These are phyloP conservation scores for Clavelina lepadiformis DNA, from an alignment of 23 tunicate species.

Conservation along the genomic window DNA sequence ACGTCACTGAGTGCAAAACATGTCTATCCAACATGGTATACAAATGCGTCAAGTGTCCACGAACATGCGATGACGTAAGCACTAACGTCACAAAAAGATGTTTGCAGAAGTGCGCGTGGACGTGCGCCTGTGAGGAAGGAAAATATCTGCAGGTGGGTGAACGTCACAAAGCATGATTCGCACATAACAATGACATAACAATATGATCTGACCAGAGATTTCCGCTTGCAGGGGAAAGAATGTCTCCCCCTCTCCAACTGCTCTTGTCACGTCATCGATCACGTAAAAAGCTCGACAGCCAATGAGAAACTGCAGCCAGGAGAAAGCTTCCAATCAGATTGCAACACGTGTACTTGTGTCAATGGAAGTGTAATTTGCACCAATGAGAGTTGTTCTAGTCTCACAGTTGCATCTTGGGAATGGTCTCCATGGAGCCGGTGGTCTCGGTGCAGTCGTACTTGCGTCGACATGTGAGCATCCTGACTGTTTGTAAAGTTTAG, in stretches of 20 bases:
- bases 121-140: constrained; percentile 41
- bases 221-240: constrained; percentile 2
- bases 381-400: neutral
- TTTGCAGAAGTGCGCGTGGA: constrained; percentile 31
- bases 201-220: too few species aligned
- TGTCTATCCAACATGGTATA: constrained; percentile 22
- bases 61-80: constrained; percentile 23
- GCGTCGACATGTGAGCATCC: constrained; percentile 31
- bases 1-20: neutral
- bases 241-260: constrained; percentile 22
- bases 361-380: constrained; percentile 14
- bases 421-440: constrained; percentile 61
- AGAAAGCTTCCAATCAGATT: constrained; percentile 3
- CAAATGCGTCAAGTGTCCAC: constrained; percentile 36
- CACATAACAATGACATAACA: too few species aligned
- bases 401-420: neutral
- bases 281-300: neutral
- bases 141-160: constrained; percentile 26
- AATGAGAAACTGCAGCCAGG: neutral
- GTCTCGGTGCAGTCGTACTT: constrained; percentile 41
- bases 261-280: constrained; percentile 5
- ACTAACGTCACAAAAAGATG: constrained; percentile 4
- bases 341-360: constrained; percentile 28
- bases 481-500: neutral
- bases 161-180: too few species aligned